These are phyloP conservation scores for Pteromalus puparum DNA, from an alignment of 1,140 invertebrate species.

Conservation along the genomic window DNA sequence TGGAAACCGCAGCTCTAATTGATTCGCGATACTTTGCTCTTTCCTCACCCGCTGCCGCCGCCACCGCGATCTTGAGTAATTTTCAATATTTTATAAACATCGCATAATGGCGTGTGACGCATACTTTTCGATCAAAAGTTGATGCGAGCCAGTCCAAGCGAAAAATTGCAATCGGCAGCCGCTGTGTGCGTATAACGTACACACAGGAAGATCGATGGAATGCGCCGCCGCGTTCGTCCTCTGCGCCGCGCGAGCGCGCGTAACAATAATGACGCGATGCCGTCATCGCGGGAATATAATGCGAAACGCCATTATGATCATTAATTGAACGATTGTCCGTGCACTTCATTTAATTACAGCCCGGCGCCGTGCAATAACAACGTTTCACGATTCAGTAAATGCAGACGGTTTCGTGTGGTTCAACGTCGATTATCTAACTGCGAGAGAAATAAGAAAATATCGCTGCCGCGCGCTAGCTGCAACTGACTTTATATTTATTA, in stretches of 20 bases:
- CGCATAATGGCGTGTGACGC: not conserved
- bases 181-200: not conserved
- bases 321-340: conserved; percentile 52
- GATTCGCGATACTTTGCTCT: conserved; percentile 2
- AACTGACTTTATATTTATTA: conserved; percentile 29
- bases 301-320: conserved; percentile 50
- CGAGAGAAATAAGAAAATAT: conserved; percentile 47
- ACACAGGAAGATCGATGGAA: conserved; percentile 9
- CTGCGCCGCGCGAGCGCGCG: not conserved
- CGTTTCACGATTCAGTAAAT: conserved; percentile 50
- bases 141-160: not conserved
- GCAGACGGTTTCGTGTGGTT: conserved; percentile 45
- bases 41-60: not conserved
- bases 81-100: not conserved
- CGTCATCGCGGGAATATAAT: conserved; percentile 45
- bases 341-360: conserved; percentile 52
- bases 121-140: not conserved
- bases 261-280: conserved; percentile 44
- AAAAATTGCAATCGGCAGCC: conserved; percentile 13
- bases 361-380: conserved; percentile 35
- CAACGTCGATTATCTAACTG: conserved; percentile 46
- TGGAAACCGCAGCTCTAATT: conserved; percentile 14
- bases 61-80: not conserved
- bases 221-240: not conserved
- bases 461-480: not conserved